Conservation (phyloP, 2,113 vertebrate genomes). For the Anarhynchus alexandrinus region DNA sequence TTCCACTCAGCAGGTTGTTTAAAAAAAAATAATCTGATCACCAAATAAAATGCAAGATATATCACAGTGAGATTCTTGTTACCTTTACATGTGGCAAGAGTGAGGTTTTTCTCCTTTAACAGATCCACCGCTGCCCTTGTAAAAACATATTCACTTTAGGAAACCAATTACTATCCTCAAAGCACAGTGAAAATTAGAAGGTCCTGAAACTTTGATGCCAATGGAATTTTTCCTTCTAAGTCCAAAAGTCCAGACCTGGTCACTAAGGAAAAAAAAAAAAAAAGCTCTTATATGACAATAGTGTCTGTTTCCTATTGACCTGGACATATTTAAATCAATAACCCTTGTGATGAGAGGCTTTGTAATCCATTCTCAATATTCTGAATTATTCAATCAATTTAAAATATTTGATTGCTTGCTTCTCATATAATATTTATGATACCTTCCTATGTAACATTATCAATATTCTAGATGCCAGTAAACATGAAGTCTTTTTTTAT, state of each 20-base stretch:
- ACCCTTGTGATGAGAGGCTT: background rate
- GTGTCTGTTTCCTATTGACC: background rate
- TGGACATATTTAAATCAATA: background rate
- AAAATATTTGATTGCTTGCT: constrained; percentile 44
- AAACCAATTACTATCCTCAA: background rate
- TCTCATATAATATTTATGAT: constrained; percentile 69
- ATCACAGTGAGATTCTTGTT: background rate
- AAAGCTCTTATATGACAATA: background rate
- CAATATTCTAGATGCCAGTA: constrained; percentile 41
- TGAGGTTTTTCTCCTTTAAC: background rate
- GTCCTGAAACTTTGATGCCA: background rate
- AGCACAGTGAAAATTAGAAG: background rate
- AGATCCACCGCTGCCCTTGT: background rate
- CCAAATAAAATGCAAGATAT: background rate
- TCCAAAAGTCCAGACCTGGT: background rate
- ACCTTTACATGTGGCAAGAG: background rate
- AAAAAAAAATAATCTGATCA: background rate
- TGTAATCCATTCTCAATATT: background rate
- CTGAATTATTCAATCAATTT: constrained; percentile 12
- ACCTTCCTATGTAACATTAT: constrained; percentile 32
- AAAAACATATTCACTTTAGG: background rate
- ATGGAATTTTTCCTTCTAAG: background rate
- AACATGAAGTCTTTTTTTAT: constrained; percentile 51
- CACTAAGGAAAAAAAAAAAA: background rate
- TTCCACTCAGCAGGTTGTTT: background rate